Evolutionary conservation across 2,888 invertebrate species (phyloP), one percentile per base, ranked within the genome.

Genomic region (Synanthedon myopaeformis): DNA sequence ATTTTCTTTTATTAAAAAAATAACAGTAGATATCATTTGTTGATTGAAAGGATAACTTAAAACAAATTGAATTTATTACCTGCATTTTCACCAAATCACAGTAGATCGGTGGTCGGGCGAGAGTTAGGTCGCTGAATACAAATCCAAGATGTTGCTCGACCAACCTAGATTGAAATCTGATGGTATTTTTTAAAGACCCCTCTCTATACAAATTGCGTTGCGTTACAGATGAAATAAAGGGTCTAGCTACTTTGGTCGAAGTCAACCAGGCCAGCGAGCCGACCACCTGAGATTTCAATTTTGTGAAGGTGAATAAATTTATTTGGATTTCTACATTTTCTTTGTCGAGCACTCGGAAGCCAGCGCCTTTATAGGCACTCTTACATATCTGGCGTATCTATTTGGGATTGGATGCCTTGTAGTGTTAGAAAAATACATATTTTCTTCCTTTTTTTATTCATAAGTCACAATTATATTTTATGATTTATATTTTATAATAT

Each of bases 241-340:
- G 57, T 70, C 79, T 64, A 42, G 41, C 45, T 49, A 68, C 6
- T 54, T 57, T 72, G 76, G 80, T 59, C 58, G 56, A 55, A 56
- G 28, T 28, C 58, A 58, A 63, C 58, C 61, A 67, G 69, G 62
- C 70, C 67, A 64, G 69, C 66, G 23, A 56, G 64, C 62, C 72
- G 75, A 74, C 80, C 84, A 84, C 83, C 82, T 84, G 85, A 83
- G 83, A 84, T 84, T 85, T 82, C 82, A 85, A 84, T 85, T 82
- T 84, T 71, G 76, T 74, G 73, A 72, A 75, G 76, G 72, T 74
- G 80, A 77, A 81, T 82, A 82, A 79, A 82, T 82, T 81, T 83
- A 79, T 82, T 76, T 50, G 67, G 75, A 75, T 79, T 75, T 74
- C 70, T 67, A 67, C 67, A 63, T 70, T 55, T 28, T 56, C 74